These are phyloP conservation scores for Epinotia demarniana DNA, from an alignment of 2,888 invertebrate species.

Conservation along the genomic window DNA sequence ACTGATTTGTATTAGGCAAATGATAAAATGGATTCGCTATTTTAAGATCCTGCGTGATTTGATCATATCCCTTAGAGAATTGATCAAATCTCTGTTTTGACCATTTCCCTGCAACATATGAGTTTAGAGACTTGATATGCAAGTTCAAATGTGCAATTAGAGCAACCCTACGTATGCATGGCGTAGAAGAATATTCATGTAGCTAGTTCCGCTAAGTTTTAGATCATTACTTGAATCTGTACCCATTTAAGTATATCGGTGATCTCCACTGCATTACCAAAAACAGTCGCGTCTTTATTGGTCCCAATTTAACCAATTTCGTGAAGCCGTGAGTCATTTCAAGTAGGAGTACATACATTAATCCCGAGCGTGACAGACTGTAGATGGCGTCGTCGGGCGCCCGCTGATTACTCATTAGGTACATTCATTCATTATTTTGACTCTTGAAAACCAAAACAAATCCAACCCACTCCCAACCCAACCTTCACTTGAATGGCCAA, in stretches of 20 bases:
- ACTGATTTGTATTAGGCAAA: too few species aligned
- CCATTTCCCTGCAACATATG: too few species aligned
- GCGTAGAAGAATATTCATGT: not conserved
- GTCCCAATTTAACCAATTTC: slow-evolving; percentile 54
- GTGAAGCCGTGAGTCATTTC: slow-evolving; percentile 62
- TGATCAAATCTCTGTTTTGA: too few species aligned
- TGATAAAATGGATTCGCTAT: too few species aligned
- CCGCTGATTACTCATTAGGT: slow-evolving; percentile 44
- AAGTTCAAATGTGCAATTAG: not conserved
- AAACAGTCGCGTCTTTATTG: slow-evolving; percentile 44
- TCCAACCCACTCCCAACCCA: slow-evolving; percentile 40
- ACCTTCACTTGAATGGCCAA: slow-evolving; percentile 31
- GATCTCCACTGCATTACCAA: slow-evolving; percentile 13
- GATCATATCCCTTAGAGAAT: too few species aligned
- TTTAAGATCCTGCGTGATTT: too few species aligned
- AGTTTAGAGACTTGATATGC: too few species aligned
- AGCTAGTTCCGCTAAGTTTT: not conserved
- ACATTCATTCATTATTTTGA: slow-evolving; percentile 43
- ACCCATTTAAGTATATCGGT: slow-evolving; percentile 6
- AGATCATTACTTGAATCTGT: not conserved
- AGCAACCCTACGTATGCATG: not conserved
- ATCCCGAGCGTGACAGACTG: slow-evolving; percentile 50
- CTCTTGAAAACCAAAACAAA: slow-evolving; percentile 44
- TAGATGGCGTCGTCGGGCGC: slow-evolving; percentile 50
- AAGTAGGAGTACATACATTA: slow-evolving; percentile 57